These are phyloP conservation scores for Rhimphoctona megacephalus DNA, from an alignment of 2,888 invertebrate genomes.

Conservation along the genomic window DNA sequence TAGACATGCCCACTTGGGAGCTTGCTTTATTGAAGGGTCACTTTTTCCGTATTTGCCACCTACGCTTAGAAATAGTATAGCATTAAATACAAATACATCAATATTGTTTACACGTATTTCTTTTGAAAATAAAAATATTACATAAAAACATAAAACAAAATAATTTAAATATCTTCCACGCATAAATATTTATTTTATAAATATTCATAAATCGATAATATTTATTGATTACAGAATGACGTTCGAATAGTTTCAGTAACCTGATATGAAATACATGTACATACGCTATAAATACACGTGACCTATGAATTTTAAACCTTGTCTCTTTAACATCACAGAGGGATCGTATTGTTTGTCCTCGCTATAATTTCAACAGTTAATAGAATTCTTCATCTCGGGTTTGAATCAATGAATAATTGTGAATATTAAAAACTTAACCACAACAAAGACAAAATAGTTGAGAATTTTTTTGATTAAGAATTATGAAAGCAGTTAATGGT, in stretches of 20 bases:
- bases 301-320: conserved; percentile 45
- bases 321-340: background rate
- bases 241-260: background rate
- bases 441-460: background rate
- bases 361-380: background rate
- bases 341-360: background rate
- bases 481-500: background rate
- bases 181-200: background rate
- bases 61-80: background rate
- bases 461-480: background rate
- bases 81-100: background rate
- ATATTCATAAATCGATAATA: background rate
- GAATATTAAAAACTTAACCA: background rate
- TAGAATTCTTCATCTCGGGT: background rate
- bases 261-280: background rate
- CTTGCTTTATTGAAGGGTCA: conserved; percentile 1
- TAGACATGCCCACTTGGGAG: conserved; percentile 3
- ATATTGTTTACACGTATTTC: background rate
- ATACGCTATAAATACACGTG: conserved; percentile 28
- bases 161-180: background rate
- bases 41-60: background rate
- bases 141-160: background rate
- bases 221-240: conserved; percentile 26
- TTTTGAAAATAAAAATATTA: background rate
- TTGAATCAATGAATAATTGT: background rate